Conservation (phyloP, 2,113 vertebrate species). For the Harpagus bidentatus region DNA sequence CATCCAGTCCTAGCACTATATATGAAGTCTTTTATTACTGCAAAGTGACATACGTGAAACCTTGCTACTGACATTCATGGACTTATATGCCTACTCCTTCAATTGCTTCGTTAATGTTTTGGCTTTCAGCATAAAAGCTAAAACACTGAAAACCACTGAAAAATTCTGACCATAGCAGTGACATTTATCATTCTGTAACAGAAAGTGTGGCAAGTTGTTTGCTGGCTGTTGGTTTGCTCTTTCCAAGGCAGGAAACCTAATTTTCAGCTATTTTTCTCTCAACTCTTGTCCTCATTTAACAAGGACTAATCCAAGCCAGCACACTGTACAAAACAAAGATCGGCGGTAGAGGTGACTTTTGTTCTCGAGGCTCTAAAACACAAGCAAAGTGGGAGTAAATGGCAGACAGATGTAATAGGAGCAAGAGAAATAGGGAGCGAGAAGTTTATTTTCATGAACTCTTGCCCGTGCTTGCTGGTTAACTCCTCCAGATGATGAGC, state of each 20-base stretch:
- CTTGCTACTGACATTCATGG: constrained; percentile 66
- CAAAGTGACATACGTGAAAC: constrained; percentile 62
- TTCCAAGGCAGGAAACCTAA: not conserved
- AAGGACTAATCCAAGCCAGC: not conserved
- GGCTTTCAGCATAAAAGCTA: constrained; percentile 62
- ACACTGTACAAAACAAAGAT: not conserved
- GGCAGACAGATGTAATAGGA: not conserved
- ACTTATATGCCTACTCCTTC: constrained; percentile 59
- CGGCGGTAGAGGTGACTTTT: not conserved
- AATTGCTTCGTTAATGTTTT: constrained; percentile 69
- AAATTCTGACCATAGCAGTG: constrained; percentile 40
- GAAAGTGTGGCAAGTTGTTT: constrained; percentile 5
- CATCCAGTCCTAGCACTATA: not conserved
- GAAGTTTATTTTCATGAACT: constrained; percentile 13
- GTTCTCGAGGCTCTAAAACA: not conserved
- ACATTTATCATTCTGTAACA: constrained; percentile 62
- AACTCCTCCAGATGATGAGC: not conserved
- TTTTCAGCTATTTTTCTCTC: constrained; percentile 8
- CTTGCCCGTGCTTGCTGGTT: not conserved
- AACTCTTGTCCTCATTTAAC: not conserved
- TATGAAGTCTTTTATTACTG: constrained; percentile 62
- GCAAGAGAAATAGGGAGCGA: not conserved
- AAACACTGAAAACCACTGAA: constrained; percentile 37
- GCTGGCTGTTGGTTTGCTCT: constrained; percentile 3
- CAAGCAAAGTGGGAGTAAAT: not conserved